Conservation (phyloP, 2,888 invertebrate species). For the Leptopilina syphax region DNA sequence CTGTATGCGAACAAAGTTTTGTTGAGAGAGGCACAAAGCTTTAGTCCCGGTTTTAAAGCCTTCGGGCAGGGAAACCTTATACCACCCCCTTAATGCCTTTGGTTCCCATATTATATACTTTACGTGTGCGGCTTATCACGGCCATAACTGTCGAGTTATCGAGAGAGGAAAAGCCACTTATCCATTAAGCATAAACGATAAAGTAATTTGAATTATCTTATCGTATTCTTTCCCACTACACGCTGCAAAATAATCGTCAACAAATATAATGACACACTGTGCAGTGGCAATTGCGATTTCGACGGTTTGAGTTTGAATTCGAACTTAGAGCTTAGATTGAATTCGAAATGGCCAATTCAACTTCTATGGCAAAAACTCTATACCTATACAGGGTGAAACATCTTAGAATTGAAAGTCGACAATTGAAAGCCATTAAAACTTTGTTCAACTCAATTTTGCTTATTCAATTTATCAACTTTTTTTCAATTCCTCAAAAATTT, state of each 20-base stretch:
- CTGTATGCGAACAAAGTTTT: slow-evolving; percentile 50
- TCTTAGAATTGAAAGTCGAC: slow-evolving; percentile 18
- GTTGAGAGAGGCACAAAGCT: slow-evolving; percentile 48
- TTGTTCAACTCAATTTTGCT: neutral
- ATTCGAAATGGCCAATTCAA: slow-evolving; percentile 29
- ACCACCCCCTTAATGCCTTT: slow-evolving; percentile 26
- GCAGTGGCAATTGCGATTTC: slow-evolving; percentile 3
- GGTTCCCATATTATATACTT: slow-evolving; percentile 7
- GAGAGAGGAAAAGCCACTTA: slow-evolving; percentile 5
- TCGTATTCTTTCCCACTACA: neutral
- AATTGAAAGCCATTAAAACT: slow-evolving; percentile 30
- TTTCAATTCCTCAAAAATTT: neutral
- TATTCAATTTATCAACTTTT: neutral
- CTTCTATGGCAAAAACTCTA: slow-evolving; percentile 1
- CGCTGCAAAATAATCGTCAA: neutral
- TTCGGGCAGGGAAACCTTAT: slow-evolving; percentile 45
- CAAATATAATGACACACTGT: neutral
- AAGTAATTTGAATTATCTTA: slow-evolving; percentile 15
- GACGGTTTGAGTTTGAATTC: neutral
- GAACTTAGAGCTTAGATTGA: neutral
- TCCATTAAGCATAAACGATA: neutral
- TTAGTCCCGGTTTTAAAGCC: slow-evolving; percentile 44
- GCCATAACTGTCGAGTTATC: slow-evolving; percentile 31
- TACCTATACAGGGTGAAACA: neutral
- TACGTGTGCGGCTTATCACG: slow-evolving; percentile 23